Base-by-base conservation (phyloP, 2,113 vertebrate genomes). In the Paramormyrops kingsleyae region DNA sequence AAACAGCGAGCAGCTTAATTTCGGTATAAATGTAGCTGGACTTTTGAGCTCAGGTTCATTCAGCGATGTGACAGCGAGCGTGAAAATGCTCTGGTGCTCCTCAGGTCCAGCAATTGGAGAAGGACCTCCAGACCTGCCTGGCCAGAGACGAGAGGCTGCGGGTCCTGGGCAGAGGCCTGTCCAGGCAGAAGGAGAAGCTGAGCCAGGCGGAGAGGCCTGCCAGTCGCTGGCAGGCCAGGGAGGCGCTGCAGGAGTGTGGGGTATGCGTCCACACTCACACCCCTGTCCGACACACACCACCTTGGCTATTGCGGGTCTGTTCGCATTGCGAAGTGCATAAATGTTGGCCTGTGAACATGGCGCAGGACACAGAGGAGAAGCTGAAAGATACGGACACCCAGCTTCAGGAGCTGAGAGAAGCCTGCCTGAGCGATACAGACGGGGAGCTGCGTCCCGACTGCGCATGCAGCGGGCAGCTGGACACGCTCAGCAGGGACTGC, bases 61-160 rank as follows among this genome's bases (percentile, higher is more conserved):
- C 19, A 7, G 56, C 6, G 21, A 6, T 5, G 59, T 66, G 59
- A 66, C 59, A 12, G 24, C 10, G 10, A 31, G 62, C 10, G n/a
- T 70, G n/a, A 31, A 27, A 13, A 31, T 12, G 62, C 62, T 70
- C 3, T 17, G 89, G 35, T 53, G 31, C 5, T 77, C 17, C 47
- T 12, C 91, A 99, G 99, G 94, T 96, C 86, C 93, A 94, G 90
- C 94, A 94, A 56, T 91, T 96, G 62, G 97, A 98, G 70, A 93
- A 96, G 19, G 87, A 95, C 85, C 95, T 95, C 91, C 95, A 96
- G 91, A 93, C 93, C 24, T 95, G 96, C 89, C 91, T 92, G 21
- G 95, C 96, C 91, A 96, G 96, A 91, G 97, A 99, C 92, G 96
- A 90, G 92, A 96, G 90, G 92, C 92, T 96, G 66, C 94, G 94